Conservation (phyloP, 2,797 vertebrate species). For the Neoniphon sammara region DNA sequence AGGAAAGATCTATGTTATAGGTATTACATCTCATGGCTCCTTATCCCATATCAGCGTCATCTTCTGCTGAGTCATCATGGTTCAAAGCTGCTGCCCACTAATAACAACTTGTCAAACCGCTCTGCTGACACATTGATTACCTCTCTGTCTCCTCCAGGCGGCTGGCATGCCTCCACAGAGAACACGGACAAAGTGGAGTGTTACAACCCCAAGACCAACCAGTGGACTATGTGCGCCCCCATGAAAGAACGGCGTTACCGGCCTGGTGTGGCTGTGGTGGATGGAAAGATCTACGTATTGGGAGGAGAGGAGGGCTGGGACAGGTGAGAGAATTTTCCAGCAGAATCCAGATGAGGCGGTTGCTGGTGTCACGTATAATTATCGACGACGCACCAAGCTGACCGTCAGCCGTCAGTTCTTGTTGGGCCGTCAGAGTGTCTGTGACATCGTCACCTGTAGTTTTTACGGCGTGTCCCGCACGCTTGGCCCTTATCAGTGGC, state of each 20-base stretch:
- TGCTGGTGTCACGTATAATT: neutral
- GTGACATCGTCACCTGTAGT: too few species aligned
- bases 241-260: constrained; percentile 87
- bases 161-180: constrained; percentile 87
- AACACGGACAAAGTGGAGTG: constrained; percentile 88
- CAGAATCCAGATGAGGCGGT: neutral
- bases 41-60: too few species aligned
- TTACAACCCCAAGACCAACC: constrained; percentile 85
- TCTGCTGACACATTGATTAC: neutral
- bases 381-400: too few species aligned
- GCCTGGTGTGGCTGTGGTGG: constrained; percentile 84
- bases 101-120: neutral
- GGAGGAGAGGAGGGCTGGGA: constrained; percentile 89
- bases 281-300: constrained; percentile 85
- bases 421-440: too few species aligned
- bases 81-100: too few species aligned
- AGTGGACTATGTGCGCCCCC: constrained; percentile 87
- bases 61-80: neutral
- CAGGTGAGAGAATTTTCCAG: constrained; percentile 74
- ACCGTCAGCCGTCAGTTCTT: too few species aligned
- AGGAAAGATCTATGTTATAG: constrained; percentile 87
- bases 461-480: too few species aligned
- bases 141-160: constrained; percentile 68
- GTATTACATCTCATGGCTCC: constrained; percentile 52
- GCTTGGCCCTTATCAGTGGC: too few species aligned